These are phyloP conservation scores for Orchestes rusci DNA, from an alignment of 2,888 invertebrate species.

Conservation along the genomic window DNA sequence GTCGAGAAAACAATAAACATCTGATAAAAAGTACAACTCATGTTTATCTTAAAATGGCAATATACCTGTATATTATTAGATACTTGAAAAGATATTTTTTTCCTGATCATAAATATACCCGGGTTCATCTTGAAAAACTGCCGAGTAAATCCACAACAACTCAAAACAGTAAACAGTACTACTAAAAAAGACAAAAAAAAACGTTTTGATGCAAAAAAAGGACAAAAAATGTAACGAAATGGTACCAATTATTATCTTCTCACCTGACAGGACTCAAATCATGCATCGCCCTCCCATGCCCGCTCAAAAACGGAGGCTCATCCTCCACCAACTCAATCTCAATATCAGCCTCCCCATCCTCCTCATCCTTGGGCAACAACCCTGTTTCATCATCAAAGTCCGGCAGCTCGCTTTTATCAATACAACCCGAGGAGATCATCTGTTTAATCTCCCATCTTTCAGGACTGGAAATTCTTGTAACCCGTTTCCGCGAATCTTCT, in stretches of 20 bases:
- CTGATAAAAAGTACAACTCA: too few species aligned
- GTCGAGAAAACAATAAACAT: too few species aligned
- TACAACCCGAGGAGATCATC: slow-evolving; percentile 89
- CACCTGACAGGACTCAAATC: slow-evolving; percentile 79
- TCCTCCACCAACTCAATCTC: slow-evolving; percentile 99
- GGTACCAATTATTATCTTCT: slow-evolving; percentile 1
- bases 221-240: background rate
- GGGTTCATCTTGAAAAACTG: too few species aligned
- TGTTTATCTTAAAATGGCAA: too few species aligned
- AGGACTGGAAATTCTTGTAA: slow-evolving; percentile 89
- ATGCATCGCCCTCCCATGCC: slow-evolving; percentile 80
- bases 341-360: slow-evolving; percentile 92
- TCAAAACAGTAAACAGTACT: too few species aligned
- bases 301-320: slow-evolving; percentile 92
- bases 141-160: too few species aligned
- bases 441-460: slow-evolving; percentile 98
- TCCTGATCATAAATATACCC: too few species aligned
- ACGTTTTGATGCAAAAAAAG: background rate
- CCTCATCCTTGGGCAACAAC: slow-evolving; percentile 80
- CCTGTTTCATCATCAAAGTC: slow-evolving; percentile 98
- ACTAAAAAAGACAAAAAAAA: background rate
- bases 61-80: too few species aligned
- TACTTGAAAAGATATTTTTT: too few species aligned
- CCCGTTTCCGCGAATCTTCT: slow-evolving; percentile 72
- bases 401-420: slow-evolving; percentile 89